Percentiles rank a stretch among this genome's conserved stretches.
Conservation (phyloP, 1,140 invertebrate species). For the Aphis gossypii region DNA sequence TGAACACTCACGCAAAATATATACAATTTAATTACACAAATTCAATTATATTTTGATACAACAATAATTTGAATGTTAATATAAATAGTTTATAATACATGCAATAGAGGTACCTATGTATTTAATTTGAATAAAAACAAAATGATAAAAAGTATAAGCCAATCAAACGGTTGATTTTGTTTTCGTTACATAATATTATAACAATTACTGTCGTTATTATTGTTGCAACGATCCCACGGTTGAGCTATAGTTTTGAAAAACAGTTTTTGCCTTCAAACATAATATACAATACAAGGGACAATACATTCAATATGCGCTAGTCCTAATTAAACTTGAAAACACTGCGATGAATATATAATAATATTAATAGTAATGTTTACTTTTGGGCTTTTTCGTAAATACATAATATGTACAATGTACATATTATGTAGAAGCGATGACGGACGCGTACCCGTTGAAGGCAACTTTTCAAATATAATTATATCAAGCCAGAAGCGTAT, state of each 20-base stretch:
- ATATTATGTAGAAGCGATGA: not conserved
- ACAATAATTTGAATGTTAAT: not conserved
- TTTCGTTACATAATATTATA: not conserved
- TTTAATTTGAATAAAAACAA: not conserved
- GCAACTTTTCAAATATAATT: not conserved
- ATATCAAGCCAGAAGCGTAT: not conserved
- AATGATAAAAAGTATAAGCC: not conserved
- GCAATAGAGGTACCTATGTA: not conserved
- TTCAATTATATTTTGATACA: not conserved
- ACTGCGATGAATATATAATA: not conserved
- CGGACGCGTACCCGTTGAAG: not conserved
- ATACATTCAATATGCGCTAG: not conserved
- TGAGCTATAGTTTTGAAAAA: not conserved
- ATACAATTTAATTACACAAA: not conserved
- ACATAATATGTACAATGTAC: not conserved
- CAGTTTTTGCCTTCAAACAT: not conserved
- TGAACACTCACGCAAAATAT: not conserved
- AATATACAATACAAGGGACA: not conserved
- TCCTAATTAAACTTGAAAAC: not conserved
- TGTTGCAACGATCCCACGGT: not conserved
- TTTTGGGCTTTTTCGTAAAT: not conserved
- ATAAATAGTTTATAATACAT: not conserved
- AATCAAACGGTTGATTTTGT: not conserved
- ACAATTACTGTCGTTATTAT: not conserved
- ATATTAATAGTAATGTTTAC: not conserved